Evolutionary conservation across 2,113 vertebrate species (phyloP).

Genomic region (Clupea harengus): DNA sequence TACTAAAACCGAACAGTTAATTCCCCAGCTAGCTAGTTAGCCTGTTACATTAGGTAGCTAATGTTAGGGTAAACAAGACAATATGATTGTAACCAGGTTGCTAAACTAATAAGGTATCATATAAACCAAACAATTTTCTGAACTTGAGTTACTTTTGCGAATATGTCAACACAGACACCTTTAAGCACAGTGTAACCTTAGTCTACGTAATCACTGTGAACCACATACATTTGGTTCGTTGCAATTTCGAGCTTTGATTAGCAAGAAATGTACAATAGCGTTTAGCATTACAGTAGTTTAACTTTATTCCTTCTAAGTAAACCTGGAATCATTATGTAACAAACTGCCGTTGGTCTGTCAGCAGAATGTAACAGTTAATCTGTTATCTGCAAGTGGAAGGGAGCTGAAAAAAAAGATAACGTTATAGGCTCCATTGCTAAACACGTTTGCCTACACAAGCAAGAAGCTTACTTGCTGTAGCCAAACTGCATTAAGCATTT

Average conservation of each 20-base stretch:
- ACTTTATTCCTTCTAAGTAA: not conserved
- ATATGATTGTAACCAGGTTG: too few relatives aligned
- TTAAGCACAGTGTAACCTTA: too few relatives aligned
- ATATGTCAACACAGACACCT: too few relatives aligned
- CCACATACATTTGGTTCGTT: not conserved
- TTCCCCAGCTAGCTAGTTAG: too few relatives aligned
- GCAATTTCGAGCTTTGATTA: not conserved
- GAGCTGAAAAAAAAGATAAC: not conserved
- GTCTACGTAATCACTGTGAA: not conserved
- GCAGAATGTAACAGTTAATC: not conserved
- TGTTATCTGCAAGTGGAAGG: not conserved
- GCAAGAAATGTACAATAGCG: not conserved
- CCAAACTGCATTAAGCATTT: not conserved
- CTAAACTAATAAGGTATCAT: too few relatives aligned
- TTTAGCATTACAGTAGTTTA: not conserved
- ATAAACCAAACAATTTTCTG: too few relatives aligned
- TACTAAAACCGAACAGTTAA: too few relatives aligned
- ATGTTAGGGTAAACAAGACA: too few relatives aligned
- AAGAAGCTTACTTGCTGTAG: not conserved
- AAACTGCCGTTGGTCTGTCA: not conserved
- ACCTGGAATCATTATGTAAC: not conserved
- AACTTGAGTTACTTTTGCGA: too few relatives aligned
- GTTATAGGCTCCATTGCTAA: not conserved
- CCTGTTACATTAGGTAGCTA: too few relatives aligned
- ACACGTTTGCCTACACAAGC: not conserved